Conservation (phyloP, 2,113 vertebrate genomes). For the Pandion haliaetus region DNA sequence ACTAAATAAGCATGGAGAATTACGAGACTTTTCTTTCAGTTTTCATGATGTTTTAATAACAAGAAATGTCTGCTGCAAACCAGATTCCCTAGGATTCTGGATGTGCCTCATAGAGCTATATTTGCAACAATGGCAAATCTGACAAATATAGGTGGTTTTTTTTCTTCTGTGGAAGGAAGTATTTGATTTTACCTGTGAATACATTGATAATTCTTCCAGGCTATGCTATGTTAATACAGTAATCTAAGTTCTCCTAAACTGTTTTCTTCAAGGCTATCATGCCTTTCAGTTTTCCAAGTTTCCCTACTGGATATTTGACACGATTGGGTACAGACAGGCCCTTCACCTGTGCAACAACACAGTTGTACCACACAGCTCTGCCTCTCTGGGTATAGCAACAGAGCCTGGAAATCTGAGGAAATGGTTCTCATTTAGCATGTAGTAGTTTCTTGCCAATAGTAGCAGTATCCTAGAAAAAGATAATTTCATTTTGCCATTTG, state of each 20-base stretch:
- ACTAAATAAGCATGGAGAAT: not conserved
- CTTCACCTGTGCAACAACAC: not conserved
- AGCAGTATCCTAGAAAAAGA: not conserved
- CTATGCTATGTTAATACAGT: not conserved
- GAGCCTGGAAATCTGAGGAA: not conserved
- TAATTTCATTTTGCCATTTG: not conserved
- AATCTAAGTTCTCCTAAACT: not conserved
- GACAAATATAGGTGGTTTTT: not conserved
- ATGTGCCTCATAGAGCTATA: not conserved
- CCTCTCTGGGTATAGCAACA: not conserved
- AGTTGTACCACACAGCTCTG: not conserved
- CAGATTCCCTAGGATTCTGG: not conserved
- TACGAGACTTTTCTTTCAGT: not conserved
- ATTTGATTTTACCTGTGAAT: not conserved
- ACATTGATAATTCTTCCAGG: not conserved
- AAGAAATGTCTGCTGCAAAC: not conserved
- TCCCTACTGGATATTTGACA: not conserved
- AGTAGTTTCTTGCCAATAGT: not conserved
- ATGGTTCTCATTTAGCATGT: not conserved
- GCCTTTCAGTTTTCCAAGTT: not conserved
- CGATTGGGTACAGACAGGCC: not conserved
- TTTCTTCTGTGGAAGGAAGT: not conserved
- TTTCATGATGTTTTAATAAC: not conserved
- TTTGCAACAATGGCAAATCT: not conserved
- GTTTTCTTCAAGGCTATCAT: not conserved